Evolutionary conservation across 2,797 vertebrate species (phyloP).

Genomic region (Mormyrops boulengeri): DNA sequence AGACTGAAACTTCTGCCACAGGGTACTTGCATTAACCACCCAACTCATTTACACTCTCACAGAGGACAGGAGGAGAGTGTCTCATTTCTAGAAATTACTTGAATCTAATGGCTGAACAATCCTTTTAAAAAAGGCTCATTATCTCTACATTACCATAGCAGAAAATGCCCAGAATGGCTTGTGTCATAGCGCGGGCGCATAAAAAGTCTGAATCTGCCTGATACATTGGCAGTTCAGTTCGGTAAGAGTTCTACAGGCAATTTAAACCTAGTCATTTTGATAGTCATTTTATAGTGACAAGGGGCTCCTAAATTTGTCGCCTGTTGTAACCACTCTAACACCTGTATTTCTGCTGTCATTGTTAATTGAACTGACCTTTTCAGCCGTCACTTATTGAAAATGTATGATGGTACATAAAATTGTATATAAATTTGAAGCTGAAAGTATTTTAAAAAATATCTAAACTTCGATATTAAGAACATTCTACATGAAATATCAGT

Average conservation of each 20-base stretch:
- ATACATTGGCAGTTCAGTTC: background rate
- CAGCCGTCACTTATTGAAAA: background rate
- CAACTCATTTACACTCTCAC: background rate
- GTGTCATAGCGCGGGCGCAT: background rate
- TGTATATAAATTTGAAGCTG: slow-evolving; percentile 13
- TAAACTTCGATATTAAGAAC: background rate
- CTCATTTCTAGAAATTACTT: background rate
- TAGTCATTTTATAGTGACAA: background rate
- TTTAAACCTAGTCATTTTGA: background rate
- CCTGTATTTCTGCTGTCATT: background rate
- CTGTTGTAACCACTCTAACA: too few relatives aligned
- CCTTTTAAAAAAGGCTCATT: background rate
- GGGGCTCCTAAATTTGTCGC: background rate
- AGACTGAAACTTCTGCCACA: background rate
- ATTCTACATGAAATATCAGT: slow-evolving; percentile 19
- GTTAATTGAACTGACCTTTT: background rate
- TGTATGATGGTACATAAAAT: background rate
- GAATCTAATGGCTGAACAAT: background rate
- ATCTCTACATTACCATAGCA: background rate
- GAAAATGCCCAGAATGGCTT: background rate
- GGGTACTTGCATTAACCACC: background rate
- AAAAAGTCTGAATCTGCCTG: background rate
- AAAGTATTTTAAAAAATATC: slow-evolving; percentile 13
- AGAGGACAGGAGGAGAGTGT: background rate
- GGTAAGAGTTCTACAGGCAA: background rate